Evolutionary conservation across 2,888 invertebrate species (phyloP).

Genomic region (Oligia latruncula): DNA sequence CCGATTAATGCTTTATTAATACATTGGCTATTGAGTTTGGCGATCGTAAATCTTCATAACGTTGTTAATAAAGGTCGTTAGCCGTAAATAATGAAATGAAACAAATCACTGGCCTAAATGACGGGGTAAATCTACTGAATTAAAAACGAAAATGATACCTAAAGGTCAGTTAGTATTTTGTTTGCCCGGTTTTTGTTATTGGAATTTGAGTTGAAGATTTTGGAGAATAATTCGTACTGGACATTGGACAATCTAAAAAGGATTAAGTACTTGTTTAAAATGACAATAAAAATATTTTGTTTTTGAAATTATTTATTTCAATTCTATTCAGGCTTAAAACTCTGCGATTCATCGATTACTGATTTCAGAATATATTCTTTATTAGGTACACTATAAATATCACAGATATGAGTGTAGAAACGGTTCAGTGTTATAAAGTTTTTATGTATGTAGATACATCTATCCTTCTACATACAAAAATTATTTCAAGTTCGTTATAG

Average conservation of each 20-base stretch:
- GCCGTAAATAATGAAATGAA: conserved; percentile 71
- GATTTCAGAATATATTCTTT: background rate
- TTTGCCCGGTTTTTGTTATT: background rate
- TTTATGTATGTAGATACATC: background rate
- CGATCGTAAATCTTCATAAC: conserved; percentile 71
- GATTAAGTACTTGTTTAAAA: background rate
- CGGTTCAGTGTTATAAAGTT: background rate
- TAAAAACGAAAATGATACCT: conserved; percentile 57
- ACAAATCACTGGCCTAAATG: conserved; percentile 69
- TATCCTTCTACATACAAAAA: background rate
- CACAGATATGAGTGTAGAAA: too few species aligned
- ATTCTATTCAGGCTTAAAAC: background rate
- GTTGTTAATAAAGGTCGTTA: conserved; percentile 74
- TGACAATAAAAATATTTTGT: background rate
- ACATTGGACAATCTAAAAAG: background rate
- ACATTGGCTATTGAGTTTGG: conserved; percentile 62
- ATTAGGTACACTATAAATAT: too few species aligned
- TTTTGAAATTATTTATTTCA: background rate
- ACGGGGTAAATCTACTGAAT: conserved; percentile 63
- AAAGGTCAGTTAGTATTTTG: conserved; percentile 23
- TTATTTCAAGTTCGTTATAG: background rate
- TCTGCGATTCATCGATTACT: background rate
- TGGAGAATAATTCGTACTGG: background rate
- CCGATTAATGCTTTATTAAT: conserved; percentile 61
- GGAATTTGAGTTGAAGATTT: background rate